A percentile compares a stretch with the other conserved stretches of the same genome.
Conservation (phyloP, 2,797 vertebrate species). For the Alauda arvensis region DNA sequence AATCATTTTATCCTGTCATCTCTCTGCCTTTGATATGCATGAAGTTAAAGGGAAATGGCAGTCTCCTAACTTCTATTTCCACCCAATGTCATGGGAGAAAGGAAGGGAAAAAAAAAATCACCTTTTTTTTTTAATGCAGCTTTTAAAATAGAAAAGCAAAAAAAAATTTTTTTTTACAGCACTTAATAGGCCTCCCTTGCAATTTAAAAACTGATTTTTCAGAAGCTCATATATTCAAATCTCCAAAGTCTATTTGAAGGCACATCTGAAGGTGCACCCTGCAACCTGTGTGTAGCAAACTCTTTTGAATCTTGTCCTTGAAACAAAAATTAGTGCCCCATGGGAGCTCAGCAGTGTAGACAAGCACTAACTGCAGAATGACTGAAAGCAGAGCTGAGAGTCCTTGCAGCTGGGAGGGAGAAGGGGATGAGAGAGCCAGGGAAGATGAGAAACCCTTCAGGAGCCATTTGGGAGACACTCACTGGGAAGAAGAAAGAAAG, state of each 20-base stretch:
- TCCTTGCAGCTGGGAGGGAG: slow-evolving; percentile 76
- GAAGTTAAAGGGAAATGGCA: slow-evolving; percentile 59
- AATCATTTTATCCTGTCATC: slow-evolving; percentile 53
- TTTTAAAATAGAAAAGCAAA: slow-evolving; percentile 60
- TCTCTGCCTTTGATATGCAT: slow-evolving; percentile 69
- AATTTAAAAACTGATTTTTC: slow-evolving; percentile 71
- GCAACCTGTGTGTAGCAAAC: slow-evolving; percentile 74
- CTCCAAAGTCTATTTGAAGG: slow-evolving; percentile 75
- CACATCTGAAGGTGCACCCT: slow-evolving; percentile 75
- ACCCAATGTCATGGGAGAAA: slow-evolving; percentile 60
- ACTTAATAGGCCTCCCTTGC: slow-evolving; percentile 75
- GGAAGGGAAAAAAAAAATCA: neutral
- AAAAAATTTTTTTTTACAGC: slow-evolving; percentile 32
- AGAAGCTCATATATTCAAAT: slow-evolving; percentile 77
- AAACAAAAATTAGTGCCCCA: slow-evolving; percentile 74
- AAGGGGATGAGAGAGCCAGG: slow-evolving; percentile 78
- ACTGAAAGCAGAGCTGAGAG: slow-evolving; percentile 75
- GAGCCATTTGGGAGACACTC: slow-evolving; percentile 75
- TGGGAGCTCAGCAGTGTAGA: slow-evolving; percentile 73
- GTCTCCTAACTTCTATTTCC: slow-evolving; percentile 64
- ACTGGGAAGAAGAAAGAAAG: slow-evolving; percentile 77
- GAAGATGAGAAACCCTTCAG: slow-evolving; percentile 85
- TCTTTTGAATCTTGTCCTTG: slow-evolving; percentile 81
- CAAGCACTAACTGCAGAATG: slow-evolving; percentile 72
- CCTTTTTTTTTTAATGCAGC: slow-evolving; percentile 54